These are phyloP conservation scores for Pararge aegeria DNA, from an alignment of 1,140 invertebrate genomes.

Conservation along the genomic window DNA sequence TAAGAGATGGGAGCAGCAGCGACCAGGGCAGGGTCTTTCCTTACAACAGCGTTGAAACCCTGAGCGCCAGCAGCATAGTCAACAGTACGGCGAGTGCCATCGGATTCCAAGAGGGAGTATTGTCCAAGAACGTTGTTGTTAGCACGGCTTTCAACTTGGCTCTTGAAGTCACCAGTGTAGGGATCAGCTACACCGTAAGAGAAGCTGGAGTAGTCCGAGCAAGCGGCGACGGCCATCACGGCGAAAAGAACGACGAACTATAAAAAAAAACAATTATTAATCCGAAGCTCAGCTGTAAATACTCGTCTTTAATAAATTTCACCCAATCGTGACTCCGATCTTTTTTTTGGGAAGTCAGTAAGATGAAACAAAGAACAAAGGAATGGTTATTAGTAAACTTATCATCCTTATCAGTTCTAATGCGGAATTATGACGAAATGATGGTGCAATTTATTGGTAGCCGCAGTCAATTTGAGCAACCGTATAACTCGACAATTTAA, in stretches of 20 bases:
- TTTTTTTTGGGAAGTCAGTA: too few relatives aligned
- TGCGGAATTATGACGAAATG: too few relatives aligned
- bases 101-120: constrained; percentile 74
- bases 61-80: constrained; percentile 69
- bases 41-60: constrained; percentile 74
- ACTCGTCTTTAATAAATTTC: too few relatives aligned
- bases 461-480: too few relatives aligned
- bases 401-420: too few relatives aligned
- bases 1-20: constrained; percentile 33
- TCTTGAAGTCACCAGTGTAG: constrained; percentile 79
- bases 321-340: too few relatives aligned
- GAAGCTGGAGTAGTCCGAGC: constrained; percentile 50
- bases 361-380: too few relatives aligned
- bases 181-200: constrained; percentile 73
- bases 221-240: constrained; percentile 41
- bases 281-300: too few relatives aligned
- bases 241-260: constrained; percentile 55
- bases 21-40: constrained; percentile 53
- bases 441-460: too few relatives aligned
- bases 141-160: constrained; percentile 64
- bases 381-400: too few relatives aligned
- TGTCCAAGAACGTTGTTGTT: constrained; percentile 81
- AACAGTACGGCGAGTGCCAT: constrained; percentile 74
- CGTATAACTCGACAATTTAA: too few relatives aligned
- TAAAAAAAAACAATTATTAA: constrained; percentile 16